These are phyloP conservation scores for Drosophila setosimentum DNA, from an alignment of 2,888 invertebrate species.

Conservation along the genomic window DNA sequence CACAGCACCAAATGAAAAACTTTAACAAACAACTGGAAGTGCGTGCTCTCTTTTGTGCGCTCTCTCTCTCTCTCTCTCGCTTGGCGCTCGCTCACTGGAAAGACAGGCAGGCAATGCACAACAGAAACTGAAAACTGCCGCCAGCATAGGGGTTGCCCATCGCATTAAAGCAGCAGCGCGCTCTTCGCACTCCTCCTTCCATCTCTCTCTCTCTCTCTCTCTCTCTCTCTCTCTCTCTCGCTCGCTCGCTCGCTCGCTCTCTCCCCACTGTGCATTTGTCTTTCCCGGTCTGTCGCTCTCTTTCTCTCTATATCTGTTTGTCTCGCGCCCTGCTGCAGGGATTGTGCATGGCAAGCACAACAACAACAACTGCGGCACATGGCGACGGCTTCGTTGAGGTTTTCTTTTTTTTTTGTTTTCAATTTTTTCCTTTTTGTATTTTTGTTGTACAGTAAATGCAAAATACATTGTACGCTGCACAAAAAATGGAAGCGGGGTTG, in stretches of 20 bases:
- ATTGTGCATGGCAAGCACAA: slow-evolving; percentile 53
- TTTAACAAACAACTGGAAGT: slow-evolving; percentile 44
- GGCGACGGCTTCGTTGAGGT: slow-evolving; percentile 59
- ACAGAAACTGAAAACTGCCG: slow-evolving; percentile 45
- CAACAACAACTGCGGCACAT: slow-evolving; percentile 42
- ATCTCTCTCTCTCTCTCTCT: not conserved
- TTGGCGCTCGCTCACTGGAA: slow-evolving; percentile 52
- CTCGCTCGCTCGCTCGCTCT: not conserved
- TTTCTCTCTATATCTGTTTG: slow-evolving; percentile 1
- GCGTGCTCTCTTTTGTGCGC: slow-evolving; percentile 9
- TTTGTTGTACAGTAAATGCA: slow-evolving; percentile 74
- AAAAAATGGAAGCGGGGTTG: not conserved
- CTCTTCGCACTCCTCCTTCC: slow-evolving; percentile 12
- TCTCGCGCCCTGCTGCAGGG: slow-evolving; percentile 47
- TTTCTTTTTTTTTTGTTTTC: slow-evolving; percentile 33
- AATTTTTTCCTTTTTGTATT: slow-evolving; percentile 32
- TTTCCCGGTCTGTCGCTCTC: not conserved
- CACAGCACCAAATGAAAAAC: slow-evolving; percentile 27
- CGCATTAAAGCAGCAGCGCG: slow-evolving; percentile 35
- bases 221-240: not conserved
- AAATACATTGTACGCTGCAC: slow-evolving; percentile 60
- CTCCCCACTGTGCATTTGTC: not conserved
- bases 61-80: slow-evolving; percentile 14
- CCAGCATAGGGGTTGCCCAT: slow-evolving; percentile 56
- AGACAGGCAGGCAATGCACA: slow-evolving; percentile 35